phyloP scores from a whole-genome alignment of 2,113 vertebrate genomes.

The Entomyzon cyanotis region DNA sequence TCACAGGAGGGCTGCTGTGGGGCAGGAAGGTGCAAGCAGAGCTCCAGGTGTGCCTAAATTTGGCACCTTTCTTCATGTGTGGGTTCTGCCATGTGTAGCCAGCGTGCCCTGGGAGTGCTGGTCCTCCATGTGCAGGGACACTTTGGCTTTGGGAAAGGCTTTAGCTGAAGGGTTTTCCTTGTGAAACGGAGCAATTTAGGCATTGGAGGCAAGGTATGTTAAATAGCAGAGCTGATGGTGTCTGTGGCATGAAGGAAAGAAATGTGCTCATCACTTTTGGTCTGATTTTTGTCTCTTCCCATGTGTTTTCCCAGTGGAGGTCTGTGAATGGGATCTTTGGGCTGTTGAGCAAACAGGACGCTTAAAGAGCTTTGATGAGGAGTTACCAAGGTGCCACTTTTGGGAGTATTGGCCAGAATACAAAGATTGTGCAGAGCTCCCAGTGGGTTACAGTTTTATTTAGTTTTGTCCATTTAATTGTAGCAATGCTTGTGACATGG shows the following conservation, averaged over 20 bases:
- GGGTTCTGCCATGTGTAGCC: not conserved
- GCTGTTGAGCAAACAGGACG: not conserved
- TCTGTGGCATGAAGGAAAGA: not conserved
- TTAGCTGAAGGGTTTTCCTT: not conserved
- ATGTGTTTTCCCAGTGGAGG: not conserved
- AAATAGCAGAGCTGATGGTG: not conserved
- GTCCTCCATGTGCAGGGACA: no score
- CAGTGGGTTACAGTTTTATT: not conserved
- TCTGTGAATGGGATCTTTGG: not conserved
- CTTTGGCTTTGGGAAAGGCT: not conserved
- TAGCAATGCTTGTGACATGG: not conserved
- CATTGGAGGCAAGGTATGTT: fast-evolving
- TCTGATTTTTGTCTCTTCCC: not conserved
- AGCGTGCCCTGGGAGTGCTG: not conserved
- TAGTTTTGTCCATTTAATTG: not conserved
- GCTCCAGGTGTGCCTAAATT: not conserved
- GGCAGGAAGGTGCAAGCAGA: not conserved
- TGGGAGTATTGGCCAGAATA: not conserved
- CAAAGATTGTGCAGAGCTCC: not conserved
- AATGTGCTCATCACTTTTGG: not conserved
- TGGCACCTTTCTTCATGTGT: not conserved
- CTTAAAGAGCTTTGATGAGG: not conserved
- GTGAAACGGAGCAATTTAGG: not conserved
- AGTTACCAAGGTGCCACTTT: not conserved
- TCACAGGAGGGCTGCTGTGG: not conserved